phyloP scores from a whole-genome alignment of 1,140 invertebrate genomes.

The Rhyacophila brunnea region DNA sequence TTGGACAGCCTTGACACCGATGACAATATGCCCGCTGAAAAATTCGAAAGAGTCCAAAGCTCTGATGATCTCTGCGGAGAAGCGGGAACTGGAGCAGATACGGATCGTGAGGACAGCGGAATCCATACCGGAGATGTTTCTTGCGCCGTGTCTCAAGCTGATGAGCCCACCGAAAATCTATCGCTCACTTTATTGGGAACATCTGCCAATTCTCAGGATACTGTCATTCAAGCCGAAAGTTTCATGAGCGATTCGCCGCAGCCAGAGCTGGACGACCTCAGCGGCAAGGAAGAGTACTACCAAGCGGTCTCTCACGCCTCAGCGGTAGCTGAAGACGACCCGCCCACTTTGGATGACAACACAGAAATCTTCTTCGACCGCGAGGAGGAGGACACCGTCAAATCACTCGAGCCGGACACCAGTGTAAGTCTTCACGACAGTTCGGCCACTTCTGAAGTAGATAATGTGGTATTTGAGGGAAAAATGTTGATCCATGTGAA shows the following conservation, averaged over 20 bases:
- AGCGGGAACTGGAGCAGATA: constrained; percentile 57
- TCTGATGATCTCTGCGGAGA: constrained; percentile 62
- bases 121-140: constrained; percentile 79
- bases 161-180: constrained; percentile 58
- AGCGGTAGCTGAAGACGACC: constrained; percentile 39
- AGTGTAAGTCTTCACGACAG: constrained; percentile 56
- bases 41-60: constrained; percentile 66
- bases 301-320: constrained; percentile 48
- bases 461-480: constrained; percentile 54
- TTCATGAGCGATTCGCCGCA: constrained; percentile 16
- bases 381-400: constrained; percentile 54
- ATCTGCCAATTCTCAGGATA: constrained; percentile 24
- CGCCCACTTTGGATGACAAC: constrained; percentile 48
- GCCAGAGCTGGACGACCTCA: constrained; percentile 42
- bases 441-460: constrained; percentile 50
- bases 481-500: constrained; percentile 56
- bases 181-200: constrained; percentile 16
- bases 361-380: constrained; percentile 49
- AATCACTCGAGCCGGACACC: constrained; percentile 54
- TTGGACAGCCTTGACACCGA: constrained; percentile 64
- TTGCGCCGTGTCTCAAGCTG: constrained; percentile 70
- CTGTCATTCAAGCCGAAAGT: constrained; percentile 12
- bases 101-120: constrained; percentile 77
- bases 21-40: constrained; percentile 52
- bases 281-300: constrained; percentile 48